These are phyloP conservation scores for Drosophila paramelanica DNA, from an alignment of 2,888 invertebrate species.

Conservation along the genomic window DNA sequence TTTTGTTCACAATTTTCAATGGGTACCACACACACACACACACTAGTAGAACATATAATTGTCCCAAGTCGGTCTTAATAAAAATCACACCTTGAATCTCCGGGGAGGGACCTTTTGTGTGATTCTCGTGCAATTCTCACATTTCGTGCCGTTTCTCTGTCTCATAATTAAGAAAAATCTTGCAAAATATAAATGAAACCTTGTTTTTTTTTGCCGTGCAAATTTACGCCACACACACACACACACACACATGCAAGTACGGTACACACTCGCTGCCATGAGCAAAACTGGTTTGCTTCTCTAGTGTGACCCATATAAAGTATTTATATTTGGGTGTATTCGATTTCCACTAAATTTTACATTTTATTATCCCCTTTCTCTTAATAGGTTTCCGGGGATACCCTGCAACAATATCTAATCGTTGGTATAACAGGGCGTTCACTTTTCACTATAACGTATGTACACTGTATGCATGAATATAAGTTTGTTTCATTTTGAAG, in stretches of 20 bases:
- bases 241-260: background rate
- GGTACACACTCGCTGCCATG: slow-evolving; percentile 3
- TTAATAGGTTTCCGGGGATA: background rate
- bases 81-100: slow-evolving; percentile 50
- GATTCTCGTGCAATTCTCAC: slow-evolving; percentile 55
- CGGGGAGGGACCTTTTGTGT: slow-evolving; percentile 46
- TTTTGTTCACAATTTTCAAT: background rate
- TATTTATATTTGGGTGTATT: too few relatives aligned
- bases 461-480: slow-evolving; percentile 42
- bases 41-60: slow-evolving; percentile 28
- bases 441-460: slow-evolving; percentile 20
- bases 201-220: slow-evolving; percentile 36
- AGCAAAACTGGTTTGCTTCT: background rate
- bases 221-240: slow-evolving; percentile 12
- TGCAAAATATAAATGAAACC: slow-evolving; percentile 62
- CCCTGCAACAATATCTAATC: slow-evolving; percentile 9
- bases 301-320: too few relatives aligned
- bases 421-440: slow-evolving; percentile 17
- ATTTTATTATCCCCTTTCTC: background rate
- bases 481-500: slow-evolving; percentile 74
- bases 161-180: slow-evolving; percentile 75
- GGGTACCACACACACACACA: slow-evolving; percentile 15
- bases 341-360: too few relatives aligned
- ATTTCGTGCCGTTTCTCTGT: slow-evolving; percentile 55
- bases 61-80: slow-evolving; percentile 27